Conservation (phyloP, 2,888 invertebrate species). For the Hirtodrosophila trivittata region DNA sequence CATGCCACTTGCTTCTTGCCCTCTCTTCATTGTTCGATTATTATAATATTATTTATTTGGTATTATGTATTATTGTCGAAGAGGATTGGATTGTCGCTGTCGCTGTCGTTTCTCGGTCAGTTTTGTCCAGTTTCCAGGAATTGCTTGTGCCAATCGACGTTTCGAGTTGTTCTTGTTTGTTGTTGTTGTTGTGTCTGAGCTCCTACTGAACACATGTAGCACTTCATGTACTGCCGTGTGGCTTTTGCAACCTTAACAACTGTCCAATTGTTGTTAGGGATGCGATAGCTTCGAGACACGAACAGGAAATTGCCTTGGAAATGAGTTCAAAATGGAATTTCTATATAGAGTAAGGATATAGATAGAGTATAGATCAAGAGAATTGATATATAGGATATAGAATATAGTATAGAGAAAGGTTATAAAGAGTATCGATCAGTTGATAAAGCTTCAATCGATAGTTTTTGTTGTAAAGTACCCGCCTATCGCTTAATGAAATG, state of each 20-base stretch:
- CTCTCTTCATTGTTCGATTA: neutral
- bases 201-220: slow-evolving; percentile 58
- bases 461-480: too few species aligned
- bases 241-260: slow-evolving; percentile 29
- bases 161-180: slow-evolving; percentile 2
- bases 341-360: too few species aligned
- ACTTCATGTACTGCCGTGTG: slow-evolving; percentile 22
- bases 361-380: too few species aligned
- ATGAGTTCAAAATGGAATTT: too few species aligned
- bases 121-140: slow-evolving; percentile 64
- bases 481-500: too few species aligned
- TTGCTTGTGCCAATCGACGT: slow-evolving; percentile 39
- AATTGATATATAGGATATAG: too few species aligned
- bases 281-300: too few species aligned
- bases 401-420: too few species aligned
- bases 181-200: slow-evolving; percentile 30
- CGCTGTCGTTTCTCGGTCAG: slow-evolving; percentile 19
- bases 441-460: too few species aligned
- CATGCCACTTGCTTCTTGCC: slow-evolving; percentile 21
- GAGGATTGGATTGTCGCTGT: slow-evolving; percentile 18
- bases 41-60: neutral
- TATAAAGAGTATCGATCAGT: too few species aligned
- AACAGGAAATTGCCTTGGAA: too few species aligned
- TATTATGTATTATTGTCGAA: neutral
- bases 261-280: slow-evolving; percentile 30